Evolutionary conservation across 2,797 vertebrate genomes (phyloP).

Genomic region (Enteromius viviparus): DNA sequence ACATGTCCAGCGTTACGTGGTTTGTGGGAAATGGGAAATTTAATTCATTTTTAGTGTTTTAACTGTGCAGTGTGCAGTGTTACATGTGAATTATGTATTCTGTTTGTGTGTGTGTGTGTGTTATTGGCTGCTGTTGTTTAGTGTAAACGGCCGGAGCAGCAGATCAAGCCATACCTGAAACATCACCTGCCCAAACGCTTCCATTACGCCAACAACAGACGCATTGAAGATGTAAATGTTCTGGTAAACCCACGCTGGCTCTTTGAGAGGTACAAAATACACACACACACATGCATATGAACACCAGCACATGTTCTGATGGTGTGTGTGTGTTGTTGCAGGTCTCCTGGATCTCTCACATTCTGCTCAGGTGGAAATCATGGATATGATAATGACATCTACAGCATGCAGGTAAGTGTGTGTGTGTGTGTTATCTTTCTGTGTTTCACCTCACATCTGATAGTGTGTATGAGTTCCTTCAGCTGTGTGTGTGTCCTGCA

Average conservation of each 20-base stretch:
- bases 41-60: background rate
- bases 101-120: background rate
- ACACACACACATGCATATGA: background rate
- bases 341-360: conserved; percentile 64
- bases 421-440: background rate
- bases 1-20: background rate
- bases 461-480: background rate
- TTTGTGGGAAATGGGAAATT: too few species aligned
- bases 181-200: conserved; percentile 78
- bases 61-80: background rate
- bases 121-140: conserved; percentile 51
- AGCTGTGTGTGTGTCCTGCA: background rate
- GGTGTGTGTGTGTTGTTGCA: conserved; percentile 54
- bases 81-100: background rate
- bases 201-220: conserved; percentile 78
- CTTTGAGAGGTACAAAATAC: conserved; percentile 73
- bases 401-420: conserved; percentile 80
- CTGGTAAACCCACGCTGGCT: conserved; percentile 76
- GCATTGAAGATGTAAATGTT: conserved; percentile 78
- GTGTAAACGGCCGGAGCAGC: conserved; percentile 74
- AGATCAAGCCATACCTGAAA: conserved; percentile 78
- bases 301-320: background rate
- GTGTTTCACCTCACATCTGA: background rate
- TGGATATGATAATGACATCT: conserved; percentile 79
- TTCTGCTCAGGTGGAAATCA: conserved; percentile 77